phyloP scores from a whole-genome alignment of 2,888 invertebrate species.

The Protophormia terraenovae region DNA sequence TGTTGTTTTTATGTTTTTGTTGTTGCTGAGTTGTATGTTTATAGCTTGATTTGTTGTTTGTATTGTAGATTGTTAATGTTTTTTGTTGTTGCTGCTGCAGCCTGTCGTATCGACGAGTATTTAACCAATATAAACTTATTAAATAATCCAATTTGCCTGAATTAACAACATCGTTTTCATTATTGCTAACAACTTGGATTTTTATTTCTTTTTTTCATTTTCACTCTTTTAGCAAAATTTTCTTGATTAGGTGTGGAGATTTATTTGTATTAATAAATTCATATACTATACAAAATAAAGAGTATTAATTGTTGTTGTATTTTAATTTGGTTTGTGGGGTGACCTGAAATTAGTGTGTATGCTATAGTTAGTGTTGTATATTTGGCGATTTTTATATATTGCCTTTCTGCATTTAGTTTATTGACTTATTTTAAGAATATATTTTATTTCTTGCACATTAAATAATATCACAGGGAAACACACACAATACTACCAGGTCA shows the following conservation, averaged over 20 bases:
- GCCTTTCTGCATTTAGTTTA: too few relatives aligned
- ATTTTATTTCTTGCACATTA: too few relatives aligned
- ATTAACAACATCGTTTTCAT: conserved; percentile 74
- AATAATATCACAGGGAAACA: too few relatives aligned
- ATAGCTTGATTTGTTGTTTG: conserved; percentile 60
- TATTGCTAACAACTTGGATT: too few relatives aligned
- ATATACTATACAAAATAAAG: too few relatives aligned
- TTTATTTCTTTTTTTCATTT: conserved; percentile 45
- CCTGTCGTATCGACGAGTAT: conserved; percentile 16
- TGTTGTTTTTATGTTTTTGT: neutral
- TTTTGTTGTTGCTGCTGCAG: conserved; percentile 27
- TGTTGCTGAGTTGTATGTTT: conserved; percentile 34
- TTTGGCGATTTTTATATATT: neutral
- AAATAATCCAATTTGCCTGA: conserved; percentile 79
- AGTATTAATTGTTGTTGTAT: neutral
- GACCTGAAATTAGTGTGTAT: neutral
- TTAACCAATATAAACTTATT: conserved; percentile 77
- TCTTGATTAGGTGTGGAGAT: conserved; percentile 44
- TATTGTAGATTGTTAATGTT: conserved; percentile 30
- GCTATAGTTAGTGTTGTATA: neutral
- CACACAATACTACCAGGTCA: too few relatives aligned
- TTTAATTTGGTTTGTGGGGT: neutral
- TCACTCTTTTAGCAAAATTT: conserved; percentile 26
- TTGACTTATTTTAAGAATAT: too few relatives aligned
- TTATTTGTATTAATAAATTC: conserved; percentile 26